These are phyloP conservation scores for Myodes glareolus DNA, from an alignment of 2,113 vertebrate species.

Conservation along the genomic window DNA sequence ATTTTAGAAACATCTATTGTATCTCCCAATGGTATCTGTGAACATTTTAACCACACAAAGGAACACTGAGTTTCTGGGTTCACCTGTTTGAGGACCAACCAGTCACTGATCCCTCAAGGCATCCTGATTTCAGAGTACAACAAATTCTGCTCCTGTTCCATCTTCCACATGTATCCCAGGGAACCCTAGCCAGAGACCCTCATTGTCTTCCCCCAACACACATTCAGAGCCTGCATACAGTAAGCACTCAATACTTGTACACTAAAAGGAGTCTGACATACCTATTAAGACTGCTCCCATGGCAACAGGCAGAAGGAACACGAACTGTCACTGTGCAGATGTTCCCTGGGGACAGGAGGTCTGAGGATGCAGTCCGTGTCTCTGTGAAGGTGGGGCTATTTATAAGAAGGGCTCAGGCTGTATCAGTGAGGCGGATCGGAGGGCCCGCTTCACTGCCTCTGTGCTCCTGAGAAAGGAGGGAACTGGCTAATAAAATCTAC, in stretches of 20 bases:
- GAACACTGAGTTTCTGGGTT: background rate
- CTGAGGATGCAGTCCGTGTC: background rate
- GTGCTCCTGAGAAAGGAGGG: background rate
- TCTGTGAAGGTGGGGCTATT: background rate
- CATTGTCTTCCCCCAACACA: background rate
- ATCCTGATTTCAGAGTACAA: rapidly evolving
- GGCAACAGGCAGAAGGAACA: background rate
- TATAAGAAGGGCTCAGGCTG: background rate
- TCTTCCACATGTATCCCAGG: rapidly evolving
- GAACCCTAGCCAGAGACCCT: background rate
- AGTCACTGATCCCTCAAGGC: background rate
- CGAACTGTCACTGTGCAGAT: background rate
- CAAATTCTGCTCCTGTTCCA: rapidly evolving
- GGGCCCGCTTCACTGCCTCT: background rate
- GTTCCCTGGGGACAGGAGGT: background rate
- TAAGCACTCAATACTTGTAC: rapidly evolving
- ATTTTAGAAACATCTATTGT: background rate
- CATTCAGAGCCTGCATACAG: background rate
- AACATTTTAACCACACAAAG: background rate
- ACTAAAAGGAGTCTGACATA: rapidly evolving
- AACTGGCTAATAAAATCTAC: background rate
- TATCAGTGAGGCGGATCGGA: background rate
- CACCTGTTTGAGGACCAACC: background rate
- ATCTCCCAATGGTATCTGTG: background rate
- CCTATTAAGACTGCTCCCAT: background rate